Percentiles rank a stretch among this genome's conserved stretches.
These are phyloP conservation scores for Mormoops blainvillei DNA, from an alignment of 2,113 vertebrate genomes.

Conservation along the genomic window DNA sequence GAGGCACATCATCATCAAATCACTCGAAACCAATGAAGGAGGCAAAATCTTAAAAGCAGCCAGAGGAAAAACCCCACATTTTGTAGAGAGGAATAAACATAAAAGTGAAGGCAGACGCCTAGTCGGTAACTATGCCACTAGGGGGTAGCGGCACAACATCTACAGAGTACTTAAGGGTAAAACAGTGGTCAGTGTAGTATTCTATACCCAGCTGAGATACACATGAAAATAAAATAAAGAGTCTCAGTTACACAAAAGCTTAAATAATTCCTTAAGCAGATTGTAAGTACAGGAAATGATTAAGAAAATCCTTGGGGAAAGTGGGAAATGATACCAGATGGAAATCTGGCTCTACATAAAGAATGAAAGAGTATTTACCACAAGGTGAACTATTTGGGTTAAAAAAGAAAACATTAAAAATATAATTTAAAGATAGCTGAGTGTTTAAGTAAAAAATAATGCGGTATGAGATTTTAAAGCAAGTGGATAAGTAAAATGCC, in stretches of 20 bases:
- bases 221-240: neutral
- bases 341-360: neutral
- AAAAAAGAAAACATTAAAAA: neutral
- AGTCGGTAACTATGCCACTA: neutral
- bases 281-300: neutral
- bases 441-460: neutral
- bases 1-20: too few relatives aligned
- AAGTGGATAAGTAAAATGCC: neutral
- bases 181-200: neutral
- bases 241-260: neutral
- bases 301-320: neutral
- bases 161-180: neutral
- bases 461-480: neutral
- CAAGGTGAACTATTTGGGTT: neutral
- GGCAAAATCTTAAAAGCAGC: neutral
- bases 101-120: neutral
- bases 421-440: neutral
- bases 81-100: neutral
- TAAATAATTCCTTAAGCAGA: neutral
- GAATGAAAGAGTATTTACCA: neutral
- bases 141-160: neutral
- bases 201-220: neutral
- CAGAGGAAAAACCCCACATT: neutral
- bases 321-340: neutral
- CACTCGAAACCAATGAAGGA: neutral